Evolutionary conservation across 2,113 vertebrate genomes (phyloP).

Genomic region (Neolamprologus falcicula): DNA sequence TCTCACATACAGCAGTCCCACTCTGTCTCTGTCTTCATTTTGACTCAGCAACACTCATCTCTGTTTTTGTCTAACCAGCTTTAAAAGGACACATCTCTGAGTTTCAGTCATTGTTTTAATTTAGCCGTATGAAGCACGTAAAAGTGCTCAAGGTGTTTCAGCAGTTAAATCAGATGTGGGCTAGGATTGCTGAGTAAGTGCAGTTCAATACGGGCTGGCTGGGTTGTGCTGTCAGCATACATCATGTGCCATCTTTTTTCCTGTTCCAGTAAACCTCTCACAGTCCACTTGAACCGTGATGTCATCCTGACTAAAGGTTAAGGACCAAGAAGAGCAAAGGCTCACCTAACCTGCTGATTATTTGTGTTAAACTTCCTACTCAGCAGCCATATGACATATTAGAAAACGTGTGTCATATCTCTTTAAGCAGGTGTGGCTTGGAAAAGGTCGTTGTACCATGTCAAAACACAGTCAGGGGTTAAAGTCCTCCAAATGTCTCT

Average conservation of each 20-base stretch:
- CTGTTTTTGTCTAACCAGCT: background rate
- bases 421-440: background rate
- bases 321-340: background rate
- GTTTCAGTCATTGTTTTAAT: background rate
- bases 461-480: background rate
- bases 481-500: background rate
- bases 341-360: background rate
- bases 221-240: background rate
- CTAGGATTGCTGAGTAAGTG: background rate
- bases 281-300: background rate
- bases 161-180: background rate
- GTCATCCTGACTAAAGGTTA: background rate
- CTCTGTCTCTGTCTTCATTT: background rate
- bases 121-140: background rate
- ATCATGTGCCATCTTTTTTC: background rate
- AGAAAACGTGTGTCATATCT: background rate
- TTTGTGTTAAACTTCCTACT: background rate
- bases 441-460: background rate
- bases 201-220: background rate
- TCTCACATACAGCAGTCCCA: constrained; percentile 50
- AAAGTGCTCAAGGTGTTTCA: background rate
- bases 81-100: background rate
- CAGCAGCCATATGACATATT: background rate
- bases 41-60: background rate
- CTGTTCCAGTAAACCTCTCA: background rate